Percentiles rank a stretch among this genome's conserved stretches.
Evolutionary conservation across 1,140 invertebrate species (phyloP).

Genomic region (Ceratoteleas bidentatus): DNA sequence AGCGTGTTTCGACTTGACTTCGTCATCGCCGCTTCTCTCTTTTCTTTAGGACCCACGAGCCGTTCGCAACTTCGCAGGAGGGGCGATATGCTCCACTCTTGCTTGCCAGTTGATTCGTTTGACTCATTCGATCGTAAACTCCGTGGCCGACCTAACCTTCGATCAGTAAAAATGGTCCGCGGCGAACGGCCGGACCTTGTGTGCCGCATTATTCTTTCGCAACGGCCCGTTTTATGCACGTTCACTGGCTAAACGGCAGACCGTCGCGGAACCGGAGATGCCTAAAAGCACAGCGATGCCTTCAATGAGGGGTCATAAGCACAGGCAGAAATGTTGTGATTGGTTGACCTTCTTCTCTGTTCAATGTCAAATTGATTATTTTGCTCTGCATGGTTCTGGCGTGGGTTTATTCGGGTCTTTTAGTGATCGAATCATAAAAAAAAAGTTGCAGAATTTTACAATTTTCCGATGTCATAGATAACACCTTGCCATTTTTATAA

Average conservation of each 20-base stretch:
- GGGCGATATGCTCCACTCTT: slow-evolving; percentile 70
- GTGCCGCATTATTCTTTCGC: slow-evolving; percentile 75
- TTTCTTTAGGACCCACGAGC: slow-evolving; percentile 64
- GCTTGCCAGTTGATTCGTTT: slow-evolving; percentile 53
- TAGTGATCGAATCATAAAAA: no score
- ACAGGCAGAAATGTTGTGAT: no score
- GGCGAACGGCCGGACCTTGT: slow-evolving; percentile 75
- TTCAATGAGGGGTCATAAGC: neutral
- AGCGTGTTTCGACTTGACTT: slow-evolving; percentile 70
- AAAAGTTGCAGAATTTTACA: no score
- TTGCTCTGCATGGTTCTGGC: no score
- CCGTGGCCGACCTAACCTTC: slow-evolving; percentile 71
- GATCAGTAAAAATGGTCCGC: slow-evolving; percentile 73
- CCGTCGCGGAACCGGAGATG: no score
- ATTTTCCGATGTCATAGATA: no score
- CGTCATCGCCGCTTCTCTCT: slow-evolving; percentile 72
- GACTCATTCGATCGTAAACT: slow-evolving; percentile 67
- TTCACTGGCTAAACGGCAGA: slow-evolving; percentile 41
- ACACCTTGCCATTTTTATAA: no score
- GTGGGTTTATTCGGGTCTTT: no score
- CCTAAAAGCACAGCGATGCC: no score
- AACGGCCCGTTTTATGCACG: slow-evolving; percentile 57
- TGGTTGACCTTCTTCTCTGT: no score
- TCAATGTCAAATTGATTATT: no score
- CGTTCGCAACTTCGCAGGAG: slow-evolving; percentile 57